These are phyloP conservation scores for Chloropsis cyanopogon DNA, from an alignment of 2,113 vertebrate species.

Conservation along the genomic window DNA sequence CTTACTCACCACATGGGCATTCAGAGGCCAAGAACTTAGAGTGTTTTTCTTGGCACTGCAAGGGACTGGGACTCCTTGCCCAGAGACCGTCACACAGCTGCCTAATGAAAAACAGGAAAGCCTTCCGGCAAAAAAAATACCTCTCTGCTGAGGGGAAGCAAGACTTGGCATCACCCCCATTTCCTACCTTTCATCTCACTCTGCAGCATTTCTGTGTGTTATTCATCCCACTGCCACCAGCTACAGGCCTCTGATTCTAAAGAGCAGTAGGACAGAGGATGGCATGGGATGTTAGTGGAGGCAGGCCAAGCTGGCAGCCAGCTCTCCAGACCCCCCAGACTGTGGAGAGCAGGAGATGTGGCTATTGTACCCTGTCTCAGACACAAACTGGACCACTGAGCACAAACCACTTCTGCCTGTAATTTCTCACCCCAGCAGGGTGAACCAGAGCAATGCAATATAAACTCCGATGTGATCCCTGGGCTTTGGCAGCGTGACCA, in stretches of 20 bases:
- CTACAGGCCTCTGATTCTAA: not conserved
- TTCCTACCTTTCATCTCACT: not conserved
- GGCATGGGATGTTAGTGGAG: not conserved
- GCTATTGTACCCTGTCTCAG: not conserved
- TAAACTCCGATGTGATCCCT: not conserved
- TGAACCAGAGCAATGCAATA: not conserved
- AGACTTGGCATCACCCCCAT: not conserved
- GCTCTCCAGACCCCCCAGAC: not conserved
- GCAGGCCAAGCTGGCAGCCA: not conserved
- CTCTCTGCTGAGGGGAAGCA: not conserved
- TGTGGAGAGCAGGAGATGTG: not conserved
- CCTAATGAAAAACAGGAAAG: slow-evolving; percentile 20
- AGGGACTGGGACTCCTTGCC: not conserved
- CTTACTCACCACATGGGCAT: slow-evolving; percentile 19
- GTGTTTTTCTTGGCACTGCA: not conserved
- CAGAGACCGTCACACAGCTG: not conserved
- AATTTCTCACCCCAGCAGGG: not conserved
- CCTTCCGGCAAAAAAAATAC: not conserved
- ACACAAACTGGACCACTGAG: not conserved
- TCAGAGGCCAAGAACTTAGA: not conserved
- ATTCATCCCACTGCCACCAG: not conserved
- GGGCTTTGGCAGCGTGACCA: rapidly evolving
- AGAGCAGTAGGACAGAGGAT: not conserved
- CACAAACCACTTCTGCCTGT: not conserved
- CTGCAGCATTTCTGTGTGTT: not conserved